These are phyloP conservation scores for Parnassius smintheus DNA, from an alignment of 2,888 invertebrate species.

Conservation along the genomic window DNA sequence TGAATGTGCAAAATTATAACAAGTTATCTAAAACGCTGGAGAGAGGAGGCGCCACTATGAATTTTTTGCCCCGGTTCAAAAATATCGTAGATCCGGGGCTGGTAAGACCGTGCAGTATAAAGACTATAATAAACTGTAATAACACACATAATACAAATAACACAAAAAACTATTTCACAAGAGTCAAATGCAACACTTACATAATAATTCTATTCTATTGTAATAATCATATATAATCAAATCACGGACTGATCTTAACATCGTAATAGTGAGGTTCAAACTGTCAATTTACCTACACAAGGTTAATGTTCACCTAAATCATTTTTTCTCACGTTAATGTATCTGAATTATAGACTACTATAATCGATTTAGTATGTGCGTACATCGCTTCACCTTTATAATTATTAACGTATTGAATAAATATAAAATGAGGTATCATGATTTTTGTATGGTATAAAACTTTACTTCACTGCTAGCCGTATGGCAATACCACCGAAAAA, in stretches of 20 bases:
- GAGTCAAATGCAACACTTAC: conserved; percentile 44
- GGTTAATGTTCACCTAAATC: conserved; percentile 30
- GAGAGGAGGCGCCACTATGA: no score
- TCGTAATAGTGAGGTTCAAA: conserved; percentile 35
- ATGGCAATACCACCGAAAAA: no score
- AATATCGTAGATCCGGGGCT: no score
- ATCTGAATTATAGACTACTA: conserved; percentile 16
- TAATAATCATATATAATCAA: conserved; percentile 42
- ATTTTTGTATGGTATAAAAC: neutral
- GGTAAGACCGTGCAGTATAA: conserved; percentile 44
- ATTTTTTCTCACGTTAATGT: conserved; percentile 26
- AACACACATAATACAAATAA: no score
- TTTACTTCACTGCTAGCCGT: no score
- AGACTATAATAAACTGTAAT: conserved; percentile 50
- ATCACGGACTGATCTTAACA: conserved; percentile 34
- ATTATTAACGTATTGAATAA: no score
- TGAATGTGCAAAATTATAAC: no score
- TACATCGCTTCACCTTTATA: neutral
- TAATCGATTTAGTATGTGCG: conserved; percentile 7
- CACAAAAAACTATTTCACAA: conserved; percentile 55
- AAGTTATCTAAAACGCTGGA: no score
- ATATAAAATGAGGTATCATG: no score
- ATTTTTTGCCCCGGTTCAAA: no score
- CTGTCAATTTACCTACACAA: conserved; percentile 21
- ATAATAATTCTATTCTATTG: conserved; percentile 35